Evolutionary conservation across 2,888 invertebrate species (phyloP), one percentile per base, ranked within the genome.

Genomic region (Diarsia rubi): DNA sequence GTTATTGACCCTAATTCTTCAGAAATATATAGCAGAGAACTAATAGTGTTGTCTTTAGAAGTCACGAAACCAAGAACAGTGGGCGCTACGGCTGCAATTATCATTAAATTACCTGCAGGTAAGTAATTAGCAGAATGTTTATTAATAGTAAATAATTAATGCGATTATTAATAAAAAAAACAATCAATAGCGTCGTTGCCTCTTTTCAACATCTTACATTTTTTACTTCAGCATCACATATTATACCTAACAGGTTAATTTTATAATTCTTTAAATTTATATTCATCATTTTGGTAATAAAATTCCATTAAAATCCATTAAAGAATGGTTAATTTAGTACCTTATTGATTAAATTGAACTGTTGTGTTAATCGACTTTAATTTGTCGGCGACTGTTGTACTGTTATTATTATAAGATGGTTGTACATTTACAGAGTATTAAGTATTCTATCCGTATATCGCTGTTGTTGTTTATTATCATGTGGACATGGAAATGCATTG

Each of bases 91-190:
- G 89, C 95, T 47, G 90, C 90, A 19, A 86, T 95, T 16, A 84
- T 91, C 72, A 89, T 95, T 79, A 79, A 86, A 68, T 89, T 95
- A 65, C 94, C 95, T 80, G 80, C 88, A 88, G 94, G 95, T 95
- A 88, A 81, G 44, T 44, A 44, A 44, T 11, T 12, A n/a, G 11
- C 11, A 52, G n/a, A 52, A 9, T 52, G 21, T 44, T 44, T n/a
- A 42, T 42, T 42, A 42, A 42, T 9, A 42, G n/a, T n/a, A 42
- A 42, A 42, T 9, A 42, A 42, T 9, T 42, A 5, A 47, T 47
- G 9, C 21, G 47, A 8, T 21, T 19, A 21, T 19, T 19, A 47
- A 47, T 21, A 9, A 21, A 49, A 21, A 49, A 49, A 3, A 21
- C 49, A 21, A 49, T 47, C 19, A 19, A 47, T 19, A 47, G 19